phyloP scores from a whole-genome alignment of 1,140 invertebrate species.

The Drosophila yakuba region DNA sequence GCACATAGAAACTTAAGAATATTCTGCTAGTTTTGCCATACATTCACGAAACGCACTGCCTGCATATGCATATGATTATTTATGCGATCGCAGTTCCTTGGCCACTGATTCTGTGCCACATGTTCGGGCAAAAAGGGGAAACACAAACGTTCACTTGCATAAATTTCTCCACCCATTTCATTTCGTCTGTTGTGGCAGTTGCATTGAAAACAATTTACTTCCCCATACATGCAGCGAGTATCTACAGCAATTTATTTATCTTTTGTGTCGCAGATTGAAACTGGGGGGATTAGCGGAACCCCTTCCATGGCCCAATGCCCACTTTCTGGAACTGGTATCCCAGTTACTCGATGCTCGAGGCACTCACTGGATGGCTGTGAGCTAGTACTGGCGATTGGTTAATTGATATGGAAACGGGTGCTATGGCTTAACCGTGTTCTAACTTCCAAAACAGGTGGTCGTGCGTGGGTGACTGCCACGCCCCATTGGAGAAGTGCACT shows the following conservation, averaged over 20 bases:
- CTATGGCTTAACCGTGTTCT: constrained; percentile 20
- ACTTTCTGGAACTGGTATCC: background rate
- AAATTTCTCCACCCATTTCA: constrained; percentile 53
- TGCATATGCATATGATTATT: constrained; percentile 19
- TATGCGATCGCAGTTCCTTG: constrained; percentile 30
- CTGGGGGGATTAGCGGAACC: constrained; percentile 38
- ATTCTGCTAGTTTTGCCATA: background rate
- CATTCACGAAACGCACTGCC: background rate
- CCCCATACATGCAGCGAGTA: constrained; percentile 57
- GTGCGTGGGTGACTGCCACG: constrained; percentile 29
- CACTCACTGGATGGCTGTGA: constrained; percentile 24
- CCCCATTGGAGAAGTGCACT: constrained; percentile 33
- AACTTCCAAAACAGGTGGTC: constrained; percentile 49
- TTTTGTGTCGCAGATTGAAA: constrained; percentile 47
- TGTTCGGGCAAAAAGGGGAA: constrained; percentile 49
- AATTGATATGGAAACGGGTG: constrained; percentile 53
- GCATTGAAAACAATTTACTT: constrained; percentile 82
- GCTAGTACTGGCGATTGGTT: constrained; percentile 4
- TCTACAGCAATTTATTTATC: constrained; percentile 81
- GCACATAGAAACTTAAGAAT: background rate
- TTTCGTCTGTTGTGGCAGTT: constrained; percentile 51
- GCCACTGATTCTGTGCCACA: constrained; percentile 28
- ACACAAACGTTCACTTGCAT: constrained; percentile 67
- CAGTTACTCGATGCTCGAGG: constrained; percentile 15
- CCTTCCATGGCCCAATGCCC: constrained; percentile 12